Evolutionary conservation across 2,113 vertebrate genomes (phyloP).

Genomic region (Brachypteracias leptosomus): DNA sequence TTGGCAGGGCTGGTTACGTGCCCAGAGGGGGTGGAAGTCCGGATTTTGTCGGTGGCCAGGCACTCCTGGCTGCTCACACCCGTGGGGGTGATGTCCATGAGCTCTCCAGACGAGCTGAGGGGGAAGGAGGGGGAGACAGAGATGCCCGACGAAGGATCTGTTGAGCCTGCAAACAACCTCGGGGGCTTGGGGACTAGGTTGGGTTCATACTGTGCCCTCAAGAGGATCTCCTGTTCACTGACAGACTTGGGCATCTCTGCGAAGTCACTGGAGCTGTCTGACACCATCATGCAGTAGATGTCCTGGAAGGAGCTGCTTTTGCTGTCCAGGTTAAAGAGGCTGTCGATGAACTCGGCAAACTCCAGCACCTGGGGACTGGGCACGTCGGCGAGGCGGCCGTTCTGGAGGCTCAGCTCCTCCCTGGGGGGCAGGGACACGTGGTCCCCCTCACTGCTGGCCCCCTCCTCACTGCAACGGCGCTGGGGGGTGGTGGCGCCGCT

Average conservation of each 20-base stretch:
- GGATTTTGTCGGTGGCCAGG: conserved; percentile 83
- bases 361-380: conserved; percentile 97
- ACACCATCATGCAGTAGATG: conserved; percentile 87
- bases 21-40: conserved; percentile 87
- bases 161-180: conserved; percentile 90
- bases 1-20: conserved; percentile 71
- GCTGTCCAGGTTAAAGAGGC: conserved; percentile 94
- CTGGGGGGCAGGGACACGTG: conserved; percentile 50
- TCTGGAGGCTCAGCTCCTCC: conserved; percentile 77
- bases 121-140: conserved; percentile 96
- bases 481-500: conserved; percentile 75
- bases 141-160: conserved; percentile 96
- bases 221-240: conserved; percentile 87
- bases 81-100: conserved; percentile 92
- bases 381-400: conserved; percentile 82
- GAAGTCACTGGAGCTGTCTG: conserved; percentile 80
- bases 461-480: conserved; percentile 66
- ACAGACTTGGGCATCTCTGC: conserved; percentile 79
- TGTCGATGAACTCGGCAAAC: conserved; percentile 97
- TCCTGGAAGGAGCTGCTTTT: conserved; percentile 93
- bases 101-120: conserved; percentile 94
- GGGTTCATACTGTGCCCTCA: conserved; percentile 92
- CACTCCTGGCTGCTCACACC: conserved; percentile 85
- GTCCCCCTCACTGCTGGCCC: conserved; percentile 48
- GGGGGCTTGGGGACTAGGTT: conserved; percentile 97